Evolutionary conservation across 2,113 vertebrate species (phyloP), one percentile per base, ranked within the genome.

Genomic region (Myrmecophaga tridactyla): DNA sequence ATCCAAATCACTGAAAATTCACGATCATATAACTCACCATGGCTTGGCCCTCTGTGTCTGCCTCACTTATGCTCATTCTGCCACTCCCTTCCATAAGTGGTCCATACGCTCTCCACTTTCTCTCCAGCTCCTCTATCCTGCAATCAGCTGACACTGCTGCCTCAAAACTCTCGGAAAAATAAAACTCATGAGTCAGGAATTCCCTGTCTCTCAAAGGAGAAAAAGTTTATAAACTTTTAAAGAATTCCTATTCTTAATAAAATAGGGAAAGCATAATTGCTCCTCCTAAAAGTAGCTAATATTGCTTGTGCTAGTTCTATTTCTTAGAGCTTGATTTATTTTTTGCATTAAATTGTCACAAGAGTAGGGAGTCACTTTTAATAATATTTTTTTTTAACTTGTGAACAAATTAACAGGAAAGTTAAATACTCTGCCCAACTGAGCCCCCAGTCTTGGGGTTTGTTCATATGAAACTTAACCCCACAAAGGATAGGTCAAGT

Each of bases 131-230:
- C 0, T 13, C 1, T n/a, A 6, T 48, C 25, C 67, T 12, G 48
- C 6, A 4, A 39, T 69, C 43, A 46, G 15, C 9, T 58, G 27
- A 65, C 1, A 2, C 20, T 6, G 3, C 20, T 95, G 39, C 7
- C 80, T 76, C 75, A 41, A 75, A 86, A 56, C 25, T 69, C 53
- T 53, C 36, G 41, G 43, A 62, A 90, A 82, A 82, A 72, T 58
- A 63, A 76, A 94, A 77, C 25, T 27, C 29, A 13, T 48, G 25
- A 14, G 17, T 73, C 48, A 43, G 53, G 3, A 87, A 89, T 88
- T 60, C 8, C 84, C 56, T 39, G 56, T 39, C 18, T 85, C n/a
- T 41, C 48, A 80, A 89, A 92, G 6, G 13, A 13, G 3, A 25
- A 92, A n/a, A 63, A 21, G 18, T 36, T 11, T 69, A 51, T 34